phyloP scores from a whole-genome alignment of 2,113 vertebrate genomes.

The Sinocyclocheilus anophthalmus region DNA sequence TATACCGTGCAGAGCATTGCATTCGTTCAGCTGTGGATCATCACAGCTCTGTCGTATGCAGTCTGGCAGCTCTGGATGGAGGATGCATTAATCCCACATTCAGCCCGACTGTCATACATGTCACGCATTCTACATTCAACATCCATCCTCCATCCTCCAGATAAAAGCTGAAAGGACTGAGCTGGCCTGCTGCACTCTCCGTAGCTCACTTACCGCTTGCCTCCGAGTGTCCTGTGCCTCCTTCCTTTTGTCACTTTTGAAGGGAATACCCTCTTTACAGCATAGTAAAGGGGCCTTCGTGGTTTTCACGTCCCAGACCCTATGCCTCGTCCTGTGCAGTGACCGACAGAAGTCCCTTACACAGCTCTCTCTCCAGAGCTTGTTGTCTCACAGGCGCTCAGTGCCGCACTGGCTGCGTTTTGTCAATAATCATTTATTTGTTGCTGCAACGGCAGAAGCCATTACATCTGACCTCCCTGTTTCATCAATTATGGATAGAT shows the following conservation, averaged over 20 bases:
- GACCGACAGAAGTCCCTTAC: neutral
- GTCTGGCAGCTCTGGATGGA: conserved; percentile 26
- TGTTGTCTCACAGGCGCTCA: conserved; percentile 74
- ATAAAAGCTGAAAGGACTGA: conserved; percentile 77
- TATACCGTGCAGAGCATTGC: neutral
- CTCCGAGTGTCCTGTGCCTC: conserved; percentile 6
- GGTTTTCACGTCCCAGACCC: conserved; percentile 60
- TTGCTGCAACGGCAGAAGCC: conserved; percentile 91
- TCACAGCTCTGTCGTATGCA: neutral
- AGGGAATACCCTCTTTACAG: conserved; percentile 35
- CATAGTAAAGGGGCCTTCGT: conserved; percentile 45
- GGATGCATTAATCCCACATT: neutral
- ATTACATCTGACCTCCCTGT: conserved; percentile 99
- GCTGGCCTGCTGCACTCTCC: conserved; percentile 75
- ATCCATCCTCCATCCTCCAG: conserved; percentile 64
- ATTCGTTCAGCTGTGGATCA: too few relatives aligned
- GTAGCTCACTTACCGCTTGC: conserved; percentile 59
- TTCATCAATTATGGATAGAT: conserved; percentile 99
- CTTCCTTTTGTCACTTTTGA: conserved; percentile 56
- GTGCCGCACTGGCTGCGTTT: conserved; percentile 90
- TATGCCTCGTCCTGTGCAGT: conserved; percentile 43
- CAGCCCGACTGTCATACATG: conserved; percentile 56
- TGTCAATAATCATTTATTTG: conserved; percentile 99
- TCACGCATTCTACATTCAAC: conserved; percentile 68
- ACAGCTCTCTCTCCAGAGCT: conserved; percentile 36